Base-by-base conservation (phyloP, 2,888 invertebrate genomes). In the Ormyrus nitidulus region DNA sequence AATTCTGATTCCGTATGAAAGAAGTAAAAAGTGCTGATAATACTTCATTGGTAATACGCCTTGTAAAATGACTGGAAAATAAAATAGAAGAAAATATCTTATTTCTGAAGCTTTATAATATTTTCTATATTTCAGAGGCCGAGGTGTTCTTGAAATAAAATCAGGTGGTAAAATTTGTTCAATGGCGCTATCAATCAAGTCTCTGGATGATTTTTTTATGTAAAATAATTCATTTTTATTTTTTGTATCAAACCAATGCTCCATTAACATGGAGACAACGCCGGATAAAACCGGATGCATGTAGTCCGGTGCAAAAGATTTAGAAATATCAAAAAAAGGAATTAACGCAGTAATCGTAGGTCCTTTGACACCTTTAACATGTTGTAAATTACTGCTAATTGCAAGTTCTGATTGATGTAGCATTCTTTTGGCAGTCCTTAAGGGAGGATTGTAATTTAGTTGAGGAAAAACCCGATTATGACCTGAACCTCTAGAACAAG, bases 21-120 rank as follows among this genome's bases (percentile, higher is more conserved):
- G 59, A 44, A 74, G 10, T 49, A 79, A 51, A 71, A 69, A 79
- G 51, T 74, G 68, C 0, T 73, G n/a, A 74, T 68, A 79, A 69
- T 74, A 79, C n/a, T n/a, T 51, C 58, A 61, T 73, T 19, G 53
- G 11, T 65, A 65, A 53, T 34, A n/a, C n/a, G 59, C 68, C 56
- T 72, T 59, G 64, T 46, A 77, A 19, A 11, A 77, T 51, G 54
- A 69, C 54, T 6, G 77, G 64, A 34, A 70, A 77, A 77, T 77
- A 77, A 65, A 34, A 51, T 44, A 56, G 19, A 48, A 46, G 44
- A 13, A 48, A 65, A n/a, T 56, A n/a, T n/a, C n/a, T n/a, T n/a
- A n/a, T n/a, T n/a, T n/a, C n/a, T n/a, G n/a, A n/a, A n/a, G n/a
- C n/a, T n/a, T n/a, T n/a, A n/a, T n/a, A n/a, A n/a, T n/a, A n/a